Percentiles rank a stretch among this genome's conserved stretches.
Conservation (phyloP, 1,140 invertebrate genomes). For the Dendroctonus ponderosae region DNA sequence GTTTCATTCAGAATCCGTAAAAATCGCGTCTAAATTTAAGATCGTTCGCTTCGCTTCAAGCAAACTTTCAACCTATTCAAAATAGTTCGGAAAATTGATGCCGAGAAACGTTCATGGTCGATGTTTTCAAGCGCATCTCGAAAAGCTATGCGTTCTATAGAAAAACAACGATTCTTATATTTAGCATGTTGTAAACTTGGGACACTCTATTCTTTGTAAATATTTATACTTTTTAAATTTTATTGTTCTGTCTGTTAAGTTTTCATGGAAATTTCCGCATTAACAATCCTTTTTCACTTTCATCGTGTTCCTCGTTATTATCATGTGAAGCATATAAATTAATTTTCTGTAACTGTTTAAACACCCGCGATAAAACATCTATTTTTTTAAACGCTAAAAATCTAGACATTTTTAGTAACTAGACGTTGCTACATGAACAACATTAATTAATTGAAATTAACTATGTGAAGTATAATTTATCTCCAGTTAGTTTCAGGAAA, state of each 20-base stretch:
- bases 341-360: not conserved
- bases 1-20: constrained; percentile 23
- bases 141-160: constrained; percentile 1
- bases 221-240: not conserved
- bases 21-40: constrained; percentile 25
- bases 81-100: constrained; percentile 27
- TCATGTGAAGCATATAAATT: not conserved
- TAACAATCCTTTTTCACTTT: not conserved
- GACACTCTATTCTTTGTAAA: not conserved
- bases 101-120: constrained; percentile 3
- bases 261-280: too few relatives aligned
- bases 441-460: too few relatives aligned
- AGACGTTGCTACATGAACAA: not conserved
- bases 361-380: too few relatives aligned
- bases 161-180: not conserved
- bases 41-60: constrained; percentile 7
- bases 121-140: constrained; percentile 15
- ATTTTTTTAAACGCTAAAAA: too few relatives aligned
- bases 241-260: not conserved
- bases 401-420: too few relatives aligned
- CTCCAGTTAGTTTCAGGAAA: too few relatives aligned
- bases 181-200: not conserved
- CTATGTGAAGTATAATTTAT: too few relatives aligned
- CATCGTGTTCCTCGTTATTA: not conserved
- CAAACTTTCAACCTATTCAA: constrained; percentile 17